Conservation (phyloP, 1,140 invertebrate genomes). For the Anthonomus grandis region DNA sequence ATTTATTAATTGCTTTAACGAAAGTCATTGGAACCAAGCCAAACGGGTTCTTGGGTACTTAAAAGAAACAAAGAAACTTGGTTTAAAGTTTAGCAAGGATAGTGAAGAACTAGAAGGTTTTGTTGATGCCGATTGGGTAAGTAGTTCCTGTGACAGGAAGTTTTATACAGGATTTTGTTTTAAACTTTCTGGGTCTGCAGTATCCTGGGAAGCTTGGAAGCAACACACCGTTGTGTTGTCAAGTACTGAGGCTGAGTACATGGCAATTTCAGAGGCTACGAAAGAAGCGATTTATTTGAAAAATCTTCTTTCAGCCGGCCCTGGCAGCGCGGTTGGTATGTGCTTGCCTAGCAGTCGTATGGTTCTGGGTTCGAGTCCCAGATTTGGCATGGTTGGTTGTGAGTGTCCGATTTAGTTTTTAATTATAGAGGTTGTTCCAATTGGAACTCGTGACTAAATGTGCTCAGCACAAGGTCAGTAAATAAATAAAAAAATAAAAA, state of each 20-base stretch:
- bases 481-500: too few species aligned
- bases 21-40: slow-evolving; percentile 44
- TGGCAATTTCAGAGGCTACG: slow-evolving; percentile 35
- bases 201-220: slow-evolving; percentile 40
- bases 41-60: slow-evolving; percentile 50
- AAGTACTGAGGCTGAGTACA: slow-evolving; percentile 46
- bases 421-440: too few species aligned
- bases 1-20: slow-evolving; percentile 40
- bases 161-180: slow-evolving; percentile 42
- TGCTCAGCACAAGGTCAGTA: too few species aligned
- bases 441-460: too few species aligned
- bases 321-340: too few species aligned
- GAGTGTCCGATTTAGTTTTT: too few species aligned
- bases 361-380: too few species aligned
- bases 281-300: slow-evolving; percentile 15
- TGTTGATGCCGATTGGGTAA: slow-evolving; percentile 31
- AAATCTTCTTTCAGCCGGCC: too few species aligned
- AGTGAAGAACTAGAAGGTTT: slow-evolving; percentile 34
- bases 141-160: slow-evolving; percentile 29
- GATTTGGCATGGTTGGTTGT: too few species aligned
- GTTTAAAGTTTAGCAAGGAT: slow-evolving; percentile 16
- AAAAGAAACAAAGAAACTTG: slow-evolving; percentile 40
- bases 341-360: too few species aligned
- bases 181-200: slow-evolving; percentile 27
- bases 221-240: slow-evolving; percentile 42